Conservation (phyloP, 2,888 invertebrate genomes). For the Napeogenes sylphis region DNA sequence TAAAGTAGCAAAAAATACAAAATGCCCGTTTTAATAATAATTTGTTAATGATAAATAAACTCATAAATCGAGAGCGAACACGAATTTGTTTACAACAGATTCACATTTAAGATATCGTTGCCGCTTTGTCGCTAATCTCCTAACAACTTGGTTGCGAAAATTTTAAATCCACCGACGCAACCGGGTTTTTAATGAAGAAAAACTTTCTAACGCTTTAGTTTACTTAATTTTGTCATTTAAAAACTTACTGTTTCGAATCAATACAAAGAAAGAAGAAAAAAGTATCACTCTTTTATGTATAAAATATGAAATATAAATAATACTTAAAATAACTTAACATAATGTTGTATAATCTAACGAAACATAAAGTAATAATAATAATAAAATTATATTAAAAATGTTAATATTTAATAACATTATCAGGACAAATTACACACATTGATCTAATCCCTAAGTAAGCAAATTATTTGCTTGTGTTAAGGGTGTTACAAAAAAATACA, state of each 20-base stretch:
- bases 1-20: conserved; percentile 47
- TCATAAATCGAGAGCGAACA: conserved; percentile 72
- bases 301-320: too few species aligned
- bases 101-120: conserved; percentile 74
- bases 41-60: conserved; percentile 79
- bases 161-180: conserved; percentile 64
- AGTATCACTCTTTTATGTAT: too few species aligned
- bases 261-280: neutral
- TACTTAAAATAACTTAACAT: neutral
- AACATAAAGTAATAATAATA: too few species aligned
- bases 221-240: conserved; percentile 6
- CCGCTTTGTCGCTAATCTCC: conserved; percentile 76
- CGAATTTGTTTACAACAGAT: conserved; percentile 78
- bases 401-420: too few species aligned
- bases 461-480: too few species aligned
- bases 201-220: conserved; percentile 37
- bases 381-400: too few species aligned
- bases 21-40: conserved; percentile 72
- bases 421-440: too few species aligned
- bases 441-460: too few species aligned
- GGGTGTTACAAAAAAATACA: too few species aligned
- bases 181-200: conserved; percentile 62
- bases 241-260: neutral
- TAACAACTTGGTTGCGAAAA: conserved; percentile 75
- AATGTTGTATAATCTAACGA: too few species aligned